These are phyloP conservation scores for Ostrea denselamellosa DNA, from an alignment of 1,140 invertebrate species.

Conservation along the genomic window DNA sequence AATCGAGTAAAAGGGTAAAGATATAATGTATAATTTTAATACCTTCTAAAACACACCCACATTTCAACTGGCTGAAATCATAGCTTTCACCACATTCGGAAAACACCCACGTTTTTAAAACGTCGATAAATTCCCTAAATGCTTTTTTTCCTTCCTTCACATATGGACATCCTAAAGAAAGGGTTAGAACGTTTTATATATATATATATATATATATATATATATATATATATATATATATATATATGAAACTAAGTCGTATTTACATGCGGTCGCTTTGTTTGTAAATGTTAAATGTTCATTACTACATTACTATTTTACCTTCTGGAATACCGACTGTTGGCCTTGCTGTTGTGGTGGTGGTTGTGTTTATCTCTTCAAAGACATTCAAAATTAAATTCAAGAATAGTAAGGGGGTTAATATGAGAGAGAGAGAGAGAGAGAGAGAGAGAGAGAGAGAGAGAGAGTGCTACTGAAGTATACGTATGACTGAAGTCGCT, in stretches of 20 bases:
- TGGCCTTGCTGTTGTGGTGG: background rate
- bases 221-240: background rate
- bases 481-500: too few species aligned
- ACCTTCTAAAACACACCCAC: constrained; percentile 42
- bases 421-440: too few species aligned
- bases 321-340: background rate
- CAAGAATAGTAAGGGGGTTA: background rate
- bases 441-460: too few species aligned
- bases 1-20: background rate
- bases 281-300: too few species aligned
- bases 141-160: constrained; percentile 25
- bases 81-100: constrained; percentile 33
- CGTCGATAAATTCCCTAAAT: constrained; percentile 23
- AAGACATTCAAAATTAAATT: background rate
- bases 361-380: background rate
- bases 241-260: background rate
- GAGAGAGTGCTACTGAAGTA: too few species aligned
- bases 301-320: too few species aligned
- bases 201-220: background rate
- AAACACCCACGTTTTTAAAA: constrained; percentile 23
- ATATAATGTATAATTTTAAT: background rate
- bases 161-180: constrained; percentile 29
- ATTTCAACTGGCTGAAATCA: constrained; percentile 28
- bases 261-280: background rate
- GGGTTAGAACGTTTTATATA: background rate